phyloP scores from a whole-genome alignment of 2,888 invertebrate genomes.

The Crocallis elinguaria region DNA sequence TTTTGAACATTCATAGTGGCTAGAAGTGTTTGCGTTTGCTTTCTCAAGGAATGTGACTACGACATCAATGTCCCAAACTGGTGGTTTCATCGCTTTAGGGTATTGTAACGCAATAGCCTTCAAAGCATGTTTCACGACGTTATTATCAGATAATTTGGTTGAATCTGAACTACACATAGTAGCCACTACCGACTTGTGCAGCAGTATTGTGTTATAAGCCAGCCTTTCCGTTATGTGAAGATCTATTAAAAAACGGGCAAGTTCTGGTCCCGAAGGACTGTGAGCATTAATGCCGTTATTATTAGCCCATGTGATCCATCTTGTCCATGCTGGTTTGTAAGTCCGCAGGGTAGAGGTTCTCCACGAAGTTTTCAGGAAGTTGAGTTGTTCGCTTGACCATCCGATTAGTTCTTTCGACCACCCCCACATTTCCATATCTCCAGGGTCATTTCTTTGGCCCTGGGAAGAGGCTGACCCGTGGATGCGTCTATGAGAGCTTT shows the following conservation, averaged over 20 bases:
- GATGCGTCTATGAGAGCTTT: constrained; percentile 32
- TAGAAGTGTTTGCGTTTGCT: too few relatives aligned
- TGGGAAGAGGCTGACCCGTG: constrained; percentile 32
- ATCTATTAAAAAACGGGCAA: constrained; percentile 18
- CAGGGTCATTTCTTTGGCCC: constrained; percentile 23
- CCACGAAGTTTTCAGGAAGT: constrained; percentile 17
- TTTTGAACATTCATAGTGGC: too few relatives aligned
- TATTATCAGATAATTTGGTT: neutral
- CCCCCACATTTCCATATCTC: constrained; percentile 44
- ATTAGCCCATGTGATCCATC: constrained; percentile 34
- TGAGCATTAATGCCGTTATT: too few relatives aligned
- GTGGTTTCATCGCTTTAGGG: neutral
- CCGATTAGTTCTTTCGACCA: constrained; percentile 25
- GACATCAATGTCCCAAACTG: too few relatives aligned
- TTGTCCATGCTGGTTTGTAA: constrained; percentile 35
- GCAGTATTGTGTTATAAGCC: constrained; percentile 25
- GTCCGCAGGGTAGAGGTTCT: constrained; percentile 30
- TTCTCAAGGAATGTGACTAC: too few relatives aligned
- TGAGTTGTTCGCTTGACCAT: too few relatives aligned
- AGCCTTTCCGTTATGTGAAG: constrained; percentile 20
- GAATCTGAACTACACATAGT: constrained; percentile 15
- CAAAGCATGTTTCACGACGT: too few relatives aligned
- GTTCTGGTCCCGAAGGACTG: too few relatives aligned
- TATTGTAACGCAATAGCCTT: too few relatives aligned
- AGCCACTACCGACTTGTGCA: constrained; percentile 33